Conservation (phyloP, 2,113 vertebrate species). For the Platysternon megacephalum region DNA sequence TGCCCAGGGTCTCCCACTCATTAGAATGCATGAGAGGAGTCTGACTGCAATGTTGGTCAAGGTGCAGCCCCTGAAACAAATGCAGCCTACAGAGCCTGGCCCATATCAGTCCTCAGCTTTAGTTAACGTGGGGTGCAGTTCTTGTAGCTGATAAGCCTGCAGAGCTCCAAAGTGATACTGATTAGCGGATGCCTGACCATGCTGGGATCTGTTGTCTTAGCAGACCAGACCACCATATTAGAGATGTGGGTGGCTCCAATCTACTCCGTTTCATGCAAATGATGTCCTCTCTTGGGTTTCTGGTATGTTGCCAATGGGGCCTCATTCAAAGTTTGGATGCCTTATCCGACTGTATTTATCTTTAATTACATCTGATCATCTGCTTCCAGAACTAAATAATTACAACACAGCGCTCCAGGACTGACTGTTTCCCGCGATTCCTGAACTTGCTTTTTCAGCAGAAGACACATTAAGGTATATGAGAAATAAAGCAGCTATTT, state of each 20-base stretch:
- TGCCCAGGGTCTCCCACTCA: background rate
- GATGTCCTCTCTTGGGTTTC: background rate
- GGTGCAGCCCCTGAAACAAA: background rate
- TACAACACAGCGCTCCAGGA: background rate
- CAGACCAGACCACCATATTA: background rate
- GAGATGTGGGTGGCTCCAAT: background rate
- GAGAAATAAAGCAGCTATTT: background rate
- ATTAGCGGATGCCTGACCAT: background rate
- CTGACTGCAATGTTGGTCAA: background rate
- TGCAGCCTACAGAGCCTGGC: background rate
- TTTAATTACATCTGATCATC: background rate
- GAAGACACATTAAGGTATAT: background rate
- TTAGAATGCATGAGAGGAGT: background rate
- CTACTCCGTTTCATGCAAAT: fast-evolving
- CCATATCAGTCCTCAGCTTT: fast-evolving
- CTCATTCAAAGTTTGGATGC: background rate
- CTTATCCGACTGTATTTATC: background rate
- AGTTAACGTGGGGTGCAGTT: background rate
- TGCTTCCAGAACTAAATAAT: background rate
- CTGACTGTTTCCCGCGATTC: background rate
- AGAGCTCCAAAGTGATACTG: background rate
- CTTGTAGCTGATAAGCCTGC: background rate
- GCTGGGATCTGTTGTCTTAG: background rate
- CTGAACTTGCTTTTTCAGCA: background rate
- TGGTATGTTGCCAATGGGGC: background rate